Evolutionary conservation across 2,113 vertebrate genomes (phyloP).

Genomic region (Tursiops truncatus): DNA sequence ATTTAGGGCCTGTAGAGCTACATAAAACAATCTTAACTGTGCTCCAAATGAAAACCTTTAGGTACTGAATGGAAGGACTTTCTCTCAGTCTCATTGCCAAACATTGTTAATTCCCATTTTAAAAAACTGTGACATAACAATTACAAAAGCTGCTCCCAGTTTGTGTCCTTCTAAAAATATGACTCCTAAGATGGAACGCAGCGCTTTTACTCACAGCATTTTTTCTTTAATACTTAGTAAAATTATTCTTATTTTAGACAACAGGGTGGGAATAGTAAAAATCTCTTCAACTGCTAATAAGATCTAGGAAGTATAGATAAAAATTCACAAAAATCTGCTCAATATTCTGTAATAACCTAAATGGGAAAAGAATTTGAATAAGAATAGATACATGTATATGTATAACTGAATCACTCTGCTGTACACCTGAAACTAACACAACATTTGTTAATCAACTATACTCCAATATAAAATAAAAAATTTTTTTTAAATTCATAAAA

Average conservation of each 20-base stretch:
- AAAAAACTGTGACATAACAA: background rate
- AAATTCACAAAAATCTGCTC: background rate
- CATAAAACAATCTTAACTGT: background rate
- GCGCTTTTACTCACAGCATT: background rate
- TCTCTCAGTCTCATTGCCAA: background rate
- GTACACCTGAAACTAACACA: background rate
- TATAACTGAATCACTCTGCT: too few relatives aligned
- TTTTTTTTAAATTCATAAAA: background rate
- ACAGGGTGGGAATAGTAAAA: background rate
- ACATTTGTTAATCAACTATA: background rate
- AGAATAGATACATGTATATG: background rate
- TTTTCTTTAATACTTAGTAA: conserved; percentile 28
- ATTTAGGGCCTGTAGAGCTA: background rate
- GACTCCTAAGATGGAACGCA: background rate
- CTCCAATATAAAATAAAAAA: background rate
- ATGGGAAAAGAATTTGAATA: background rate
- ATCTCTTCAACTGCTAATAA: background rate
- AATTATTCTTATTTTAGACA: background rate
- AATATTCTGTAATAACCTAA: background rate
- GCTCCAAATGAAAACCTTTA: background rate
- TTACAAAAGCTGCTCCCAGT: background rate
- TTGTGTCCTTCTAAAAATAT: conserved; percentile 1
- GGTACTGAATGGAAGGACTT: background rate
- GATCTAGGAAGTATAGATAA: background rate
- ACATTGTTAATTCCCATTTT: background rate